phyloP scores from a whole-genome alignment of 2,888 invertebrate species.

The Lithophane socia region DNA sequence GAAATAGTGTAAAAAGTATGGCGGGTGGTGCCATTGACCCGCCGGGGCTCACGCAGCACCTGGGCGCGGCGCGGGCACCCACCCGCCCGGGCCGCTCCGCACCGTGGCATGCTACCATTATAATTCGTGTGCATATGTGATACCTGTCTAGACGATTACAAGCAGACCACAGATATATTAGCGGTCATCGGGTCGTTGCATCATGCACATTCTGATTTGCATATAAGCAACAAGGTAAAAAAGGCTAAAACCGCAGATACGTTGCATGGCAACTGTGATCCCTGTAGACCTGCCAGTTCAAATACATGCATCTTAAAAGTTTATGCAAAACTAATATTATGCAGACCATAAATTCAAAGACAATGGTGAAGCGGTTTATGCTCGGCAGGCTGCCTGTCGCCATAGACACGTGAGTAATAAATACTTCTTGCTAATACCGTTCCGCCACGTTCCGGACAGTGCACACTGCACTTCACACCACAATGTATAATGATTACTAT shows the following conservation, averaged over 20 bases:
- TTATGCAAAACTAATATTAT: slow-evolving; percentile 25
- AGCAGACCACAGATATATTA: slow-evolving; percentile 26
- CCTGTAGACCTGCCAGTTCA: slow-evolving; percentile 1
- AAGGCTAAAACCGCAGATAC: slow-evolving; percentile 4
- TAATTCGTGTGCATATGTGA: slow-evolving; percentile 37
- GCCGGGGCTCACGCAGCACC: slow-evolving; percentile 62
- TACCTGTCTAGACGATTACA: slow-evolving; percentile 37
- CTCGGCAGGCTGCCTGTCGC: slow-evolving; percentile 47
- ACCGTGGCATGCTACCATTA: slow-evolving; percentile 47
- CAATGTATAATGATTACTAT: slow-evolving; percentile 17
- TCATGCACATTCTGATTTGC: slow-evolving; percentile 24
- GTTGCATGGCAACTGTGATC: slow-evolving; percentile 11
- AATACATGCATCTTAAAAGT: slow-evolving; percentile 8
- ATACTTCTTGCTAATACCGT: slow-evolving; percentile 52
- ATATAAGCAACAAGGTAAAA: slow-evolving; percentile 33
- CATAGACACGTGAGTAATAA: slow-evolving; percentile 50
- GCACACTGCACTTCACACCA: slow-evolving; percentile 43
- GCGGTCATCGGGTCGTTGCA: slow-evolving; percentile 45
- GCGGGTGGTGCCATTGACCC: slow-evolving; percentile 76
- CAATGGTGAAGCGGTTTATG: slow-evolving; percentile 43
- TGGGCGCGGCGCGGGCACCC: slow-evolving; percentile 65
- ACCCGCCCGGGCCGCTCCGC: slow-evolving; percentile 44
- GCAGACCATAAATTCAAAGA: slow-evolving; percentile 34
- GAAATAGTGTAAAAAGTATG: slow-evolving; percentile 71
- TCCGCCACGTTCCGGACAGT: slow-evolving; percentile 48